Conservation (phyloP, 2,888 invertebrate species). For the Cephus sareptanus region DNA sequence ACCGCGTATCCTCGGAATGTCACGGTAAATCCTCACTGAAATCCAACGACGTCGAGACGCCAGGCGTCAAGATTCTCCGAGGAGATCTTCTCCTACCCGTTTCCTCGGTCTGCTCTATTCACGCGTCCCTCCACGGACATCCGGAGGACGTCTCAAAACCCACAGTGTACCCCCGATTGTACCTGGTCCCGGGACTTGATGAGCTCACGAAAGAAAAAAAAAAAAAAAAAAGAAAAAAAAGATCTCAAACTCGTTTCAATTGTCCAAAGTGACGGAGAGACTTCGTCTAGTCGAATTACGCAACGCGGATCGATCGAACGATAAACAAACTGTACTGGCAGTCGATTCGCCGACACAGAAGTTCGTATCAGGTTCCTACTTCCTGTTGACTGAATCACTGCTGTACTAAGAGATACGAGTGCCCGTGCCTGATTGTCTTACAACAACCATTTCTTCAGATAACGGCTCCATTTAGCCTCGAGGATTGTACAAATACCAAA, state of each 20-base stretch:
- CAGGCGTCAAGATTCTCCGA: background rate
- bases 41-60: background rate
- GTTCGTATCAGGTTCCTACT: slow-evolving; percentile 25
- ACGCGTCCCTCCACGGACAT: background rate
- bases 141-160: background rate
- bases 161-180: background rate
- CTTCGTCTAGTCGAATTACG: background rate
- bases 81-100: background rate
- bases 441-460: slow-evolving; percentile 16
- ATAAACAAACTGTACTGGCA: slow-evolving; percentile 7
- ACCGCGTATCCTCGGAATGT: slow-evolving; percentile 27
- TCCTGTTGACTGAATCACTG: slow-evolving; percentile 26
- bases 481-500: background rate
- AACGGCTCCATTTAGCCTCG: slow-evolving; percentile 30
- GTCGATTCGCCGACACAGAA: slow-evolving; percentile 15
- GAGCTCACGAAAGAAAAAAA: background rate
- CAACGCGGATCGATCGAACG: slow-evolving; percentile 2
- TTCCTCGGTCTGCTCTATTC: background rate
- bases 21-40: slow-evolving; percentile 8
- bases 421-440: background rate
- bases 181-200: background rate
- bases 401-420: slow-evolving; percentile 4
- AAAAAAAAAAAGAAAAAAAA: too few relatives aligned
- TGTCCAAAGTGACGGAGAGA: background rate
- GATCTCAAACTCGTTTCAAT: background rate